Conservation (phyloP, 2,888 invertebrate genomes). For the Corythucha ciliata region DNA sequence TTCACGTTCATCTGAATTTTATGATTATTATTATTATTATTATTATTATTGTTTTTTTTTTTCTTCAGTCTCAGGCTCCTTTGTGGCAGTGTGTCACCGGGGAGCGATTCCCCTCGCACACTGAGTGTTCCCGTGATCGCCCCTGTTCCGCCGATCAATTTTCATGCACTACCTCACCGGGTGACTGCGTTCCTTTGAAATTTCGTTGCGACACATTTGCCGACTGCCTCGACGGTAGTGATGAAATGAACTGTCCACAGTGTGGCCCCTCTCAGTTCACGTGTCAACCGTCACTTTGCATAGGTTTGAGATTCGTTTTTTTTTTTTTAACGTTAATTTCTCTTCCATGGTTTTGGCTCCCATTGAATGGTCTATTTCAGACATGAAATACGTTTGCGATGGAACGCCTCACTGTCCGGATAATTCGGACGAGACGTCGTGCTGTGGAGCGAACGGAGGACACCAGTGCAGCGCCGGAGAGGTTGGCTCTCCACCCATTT, state of each 20-base stretch:
- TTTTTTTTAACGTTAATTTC: background rate
- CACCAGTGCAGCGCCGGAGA: constrained; percentile 50
- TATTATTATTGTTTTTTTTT: too few relatives aligned
- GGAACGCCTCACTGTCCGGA: constrained; percentile 58
- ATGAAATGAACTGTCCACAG: constrained; percentile 64
- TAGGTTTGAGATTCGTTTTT: constrained; percentile 45
- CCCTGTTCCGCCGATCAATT: constrained; percentile 64
- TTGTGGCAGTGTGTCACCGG: constrained; percentile 30
- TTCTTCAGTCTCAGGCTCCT: too few relatives aligned
- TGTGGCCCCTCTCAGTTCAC: constrained; percentile 62
- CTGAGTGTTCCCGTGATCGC: constrained; percentile 64
- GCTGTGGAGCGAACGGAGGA: constrained; percentile 47
- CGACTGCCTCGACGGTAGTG: constrained; percentile 75
- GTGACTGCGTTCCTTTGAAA: constrained; percentile 58
- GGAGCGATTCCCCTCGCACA: constrained; percentile 23
- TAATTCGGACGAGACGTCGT: constrained; percentile 57
- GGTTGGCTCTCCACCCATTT: constrained; percentile 44
- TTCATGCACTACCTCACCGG: constrained; percentile 53
- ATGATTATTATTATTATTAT: too few relatives aligned
- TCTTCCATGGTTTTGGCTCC: constrained; percentile 5
- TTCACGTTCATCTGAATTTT: too few relatives aligned
- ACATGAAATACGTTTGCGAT: constrained; percentile 50
- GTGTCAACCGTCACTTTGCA: constrained; percentile 51
- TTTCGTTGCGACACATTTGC: constrained; percentile 72
- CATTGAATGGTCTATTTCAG: constrained; percentile 33